Conservation (phyloP, 2,797 vertebrate species). For the Catostomus latipinnis region DNA sequence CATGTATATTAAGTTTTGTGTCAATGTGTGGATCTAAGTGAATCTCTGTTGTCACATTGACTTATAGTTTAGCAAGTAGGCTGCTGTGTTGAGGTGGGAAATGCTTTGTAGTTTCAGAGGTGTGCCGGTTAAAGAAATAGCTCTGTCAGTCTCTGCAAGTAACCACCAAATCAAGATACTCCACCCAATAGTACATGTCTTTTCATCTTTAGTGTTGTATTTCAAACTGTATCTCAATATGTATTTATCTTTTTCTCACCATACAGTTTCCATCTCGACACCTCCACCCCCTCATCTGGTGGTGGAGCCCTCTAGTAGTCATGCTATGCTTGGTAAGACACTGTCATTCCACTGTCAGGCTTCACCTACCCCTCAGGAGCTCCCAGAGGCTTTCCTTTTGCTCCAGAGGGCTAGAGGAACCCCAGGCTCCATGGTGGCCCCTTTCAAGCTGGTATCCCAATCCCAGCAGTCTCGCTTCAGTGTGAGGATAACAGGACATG, state of each 20-base stretch:
- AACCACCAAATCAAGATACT: constrained; percentile 34
- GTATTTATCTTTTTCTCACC: background rate
- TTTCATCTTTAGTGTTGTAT: background rate
- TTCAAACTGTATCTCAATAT: background rate
- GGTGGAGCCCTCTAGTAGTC: constrained; percentile 63
- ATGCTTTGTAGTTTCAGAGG: background rate
- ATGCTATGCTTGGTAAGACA: constrained; percentile 62
- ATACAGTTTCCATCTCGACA: no score
- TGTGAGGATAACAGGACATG: constrained; percentile 65
- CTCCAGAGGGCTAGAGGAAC: constrained; percentile 33
- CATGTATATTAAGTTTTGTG: background rate
- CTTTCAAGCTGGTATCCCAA: constrained; percentile 42
- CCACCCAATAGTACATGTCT: constrained; percentile 15
- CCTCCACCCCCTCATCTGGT: constrained; percentile 64
- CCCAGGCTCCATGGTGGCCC: constrained; percentile 20
- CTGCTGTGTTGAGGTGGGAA: background rate
- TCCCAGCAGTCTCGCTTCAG: constrained; percentile 60
- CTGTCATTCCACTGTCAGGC: constrained; percentile 70
- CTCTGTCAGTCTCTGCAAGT: background rate
- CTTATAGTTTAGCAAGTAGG: background rate
- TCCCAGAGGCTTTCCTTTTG: constrained; percentile 64
- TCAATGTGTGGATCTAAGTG: background rate
- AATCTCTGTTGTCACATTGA: background rate
- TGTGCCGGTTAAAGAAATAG: constrained; percentile 29
- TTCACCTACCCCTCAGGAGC: constrained; percentile 44